These are phyloP conservation scores for Stegodyphus mimosarum DNA, from an alignment of 1,140 invertebrate genomes.

Conservation along the genomic window DNA sequence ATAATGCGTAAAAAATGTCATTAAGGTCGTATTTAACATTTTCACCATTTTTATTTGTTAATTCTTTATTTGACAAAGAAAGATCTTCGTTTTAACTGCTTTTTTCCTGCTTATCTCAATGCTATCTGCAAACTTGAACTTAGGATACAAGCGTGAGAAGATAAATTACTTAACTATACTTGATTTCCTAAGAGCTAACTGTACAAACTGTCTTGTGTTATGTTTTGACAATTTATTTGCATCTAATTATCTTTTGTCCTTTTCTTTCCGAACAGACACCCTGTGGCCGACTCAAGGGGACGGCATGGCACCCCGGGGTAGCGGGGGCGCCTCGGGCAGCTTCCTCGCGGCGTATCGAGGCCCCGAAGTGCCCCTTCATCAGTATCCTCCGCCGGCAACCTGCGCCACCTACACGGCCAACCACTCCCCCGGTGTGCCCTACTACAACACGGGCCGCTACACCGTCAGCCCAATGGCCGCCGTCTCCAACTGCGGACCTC, in stretches of 20 bases:
- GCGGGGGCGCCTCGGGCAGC: constrained; percentile 9
- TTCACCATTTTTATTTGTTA: too few relatives aligned
- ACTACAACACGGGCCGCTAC: constrained; percentile 22
- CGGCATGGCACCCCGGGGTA: constrained; percentile 48
- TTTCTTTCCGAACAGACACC: constrained; percentile 27
- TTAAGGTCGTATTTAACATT: too few relatives aligned
- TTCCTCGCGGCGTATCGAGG: constrained; percentile 23
- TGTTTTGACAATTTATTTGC: too few relatives aligned
- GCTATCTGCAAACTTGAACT: too few relatives aligned
- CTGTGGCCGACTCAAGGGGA: constrained; percentile 54
- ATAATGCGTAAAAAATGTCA: too few relatives aligned
- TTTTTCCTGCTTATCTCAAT: too few relatives aligned
- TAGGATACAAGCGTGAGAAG: too few relatives aligned
- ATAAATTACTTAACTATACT: too few relatives aligned
- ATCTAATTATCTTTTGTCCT: neutral
- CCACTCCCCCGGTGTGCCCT: neutral
- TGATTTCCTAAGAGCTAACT: too few relatives aligned
- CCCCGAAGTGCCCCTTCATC: constrained; percentile 40
- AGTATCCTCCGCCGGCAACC: neutral
- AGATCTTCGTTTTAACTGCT: too few relatives aligned
- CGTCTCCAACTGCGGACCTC: constrained; percentile 9
- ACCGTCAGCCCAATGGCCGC: constrained; percentile 22
- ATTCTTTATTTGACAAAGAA: too few relatives aligned
- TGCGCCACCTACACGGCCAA: constrained; percentile 7
- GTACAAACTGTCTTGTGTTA: too few relatives aligned